Evolutionary conservation across 2,113 vertebrate genomes (phyloP).

Genomic region (Micromys minutus): DNA sequence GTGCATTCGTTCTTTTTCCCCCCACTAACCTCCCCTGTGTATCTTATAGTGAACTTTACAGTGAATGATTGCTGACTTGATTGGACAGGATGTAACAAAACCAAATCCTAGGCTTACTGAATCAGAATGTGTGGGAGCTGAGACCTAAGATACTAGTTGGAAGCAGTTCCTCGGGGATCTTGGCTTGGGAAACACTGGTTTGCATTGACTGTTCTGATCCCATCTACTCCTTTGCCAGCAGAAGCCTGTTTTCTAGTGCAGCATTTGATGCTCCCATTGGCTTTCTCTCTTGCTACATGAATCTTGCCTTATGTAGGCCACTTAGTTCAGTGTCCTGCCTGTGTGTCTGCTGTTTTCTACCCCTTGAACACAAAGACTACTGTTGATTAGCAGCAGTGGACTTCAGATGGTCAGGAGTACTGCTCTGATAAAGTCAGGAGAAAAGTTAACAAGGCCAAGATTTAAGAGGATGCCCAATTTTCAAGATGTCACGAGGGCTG

Average conservation of each 20-base stretch:
- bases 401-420: neutral
- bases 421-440: neutral
- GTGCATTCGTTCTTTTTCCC: neutral
- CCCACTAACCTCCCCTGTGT: slow-evolving; percentile 29
- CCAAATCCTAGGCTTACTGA: neutral
- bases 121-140: slow-evolving; percentile 36
- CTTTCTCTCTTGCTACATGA: neutral
- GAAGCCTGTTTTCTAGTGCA: neutral
- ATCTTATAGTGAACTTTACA: neutral
- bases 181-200: slow-evolving; percentile 21
- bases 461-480: slow-evolving; percentile 39
- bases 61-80: slow-evolving; percentile 41
- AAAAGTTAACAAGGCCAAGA: neutral
- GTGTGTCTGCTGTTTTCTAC: neutral
- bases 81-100: slow-evolving; percentile 9
- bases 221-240: neutral
- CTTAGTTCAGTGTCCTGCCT: neutral
- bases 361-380: neutral
- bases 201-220: neutral
- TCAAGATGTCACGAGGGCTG: neutral
- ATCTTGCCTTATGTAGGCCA: slow-evolving; percentile 2
- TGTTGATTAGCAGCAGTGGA: slow-evolving; percentile 36
- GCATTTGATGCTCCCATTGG: slow-evolving; percentile 1
- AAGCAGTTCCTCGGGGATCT: slow-evolving; percentile 35
- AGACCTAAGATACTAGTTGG: slow-evolving; percentile 41